Percentiles rank a stretch among this genome's conserved stretches.
Evolutionary conservation across 2,888 invertebrate species (phyloP).

Genomic region (Malthinus flaveolus): DNA sequence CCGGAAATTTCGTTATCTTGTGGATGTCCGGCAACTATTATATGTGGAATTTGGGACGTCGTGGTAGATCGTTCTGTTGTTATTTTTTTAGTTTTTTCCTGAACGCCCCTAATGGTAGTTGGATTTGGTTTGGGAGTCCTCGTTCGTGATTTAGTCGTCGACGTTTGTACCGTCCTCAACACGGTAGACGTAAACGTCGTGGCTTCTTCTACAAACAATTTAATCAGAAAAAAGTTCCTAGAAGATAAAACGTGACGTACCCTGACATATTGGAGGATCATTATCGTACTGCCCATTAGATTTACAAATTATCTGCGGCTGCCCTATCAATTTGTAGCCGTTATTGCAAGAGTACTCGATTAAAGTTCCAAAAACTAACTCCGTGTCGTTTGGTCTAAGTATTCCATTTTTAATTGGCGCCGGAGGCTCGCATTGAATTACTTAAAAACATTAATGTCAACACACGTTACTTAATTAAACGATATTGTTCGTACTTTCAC

Average conservation of each 20-base stretch:
- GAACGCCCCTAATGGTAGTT: conserved; percentile 50
- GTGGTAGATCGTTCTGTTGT: conserved; percentile 31
- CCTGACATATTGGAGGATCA: conserved; percentile 71
- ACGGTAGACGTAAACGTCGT: conserved; percentile 38
- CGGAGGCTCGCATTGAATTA: conserved; percentile 73
- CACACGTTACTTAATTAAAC: not conserved
- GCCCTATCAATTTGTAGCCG: conserved; percentile 71
- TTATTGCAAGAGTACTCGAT: conserved; percentile 76
- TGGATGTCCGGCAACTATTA: conserved; percentile 61
- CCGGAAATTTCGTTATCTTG: conserved; percentile 77
- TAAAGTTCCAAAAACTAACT: conserved; percentile 69
- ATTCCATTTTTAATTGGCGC: conserved; percentile 67
- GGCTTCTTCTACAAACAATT: conserved; percentile 53
- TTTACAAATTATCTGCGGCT: conserved; percentile 69
- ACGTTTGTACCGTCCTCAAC: conserved; percentile 41
- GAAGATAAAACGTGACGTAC: conserved; percentile 42
- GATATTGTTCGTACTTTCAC: conserved; percentile 65
- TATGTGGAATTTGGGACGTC: conserved; percentile 32
- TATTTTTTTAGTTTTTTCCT: conserved; percentile 42
- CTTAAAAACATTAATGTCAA: conserved; percentile 50
- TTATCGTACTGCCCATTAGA: conserved; percentile 81
- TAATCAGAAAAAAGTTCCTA: no score
- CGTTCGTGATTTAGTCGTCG: conserved; percentile 44
- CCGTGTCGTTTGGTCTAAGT: conserved; percentile 59
- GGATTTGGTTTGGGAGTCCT: conserved; percentile 52